Conservation (phyloP, 1,140 invertebrate genomes). For the Acromyrmex charruanus region DNA sequence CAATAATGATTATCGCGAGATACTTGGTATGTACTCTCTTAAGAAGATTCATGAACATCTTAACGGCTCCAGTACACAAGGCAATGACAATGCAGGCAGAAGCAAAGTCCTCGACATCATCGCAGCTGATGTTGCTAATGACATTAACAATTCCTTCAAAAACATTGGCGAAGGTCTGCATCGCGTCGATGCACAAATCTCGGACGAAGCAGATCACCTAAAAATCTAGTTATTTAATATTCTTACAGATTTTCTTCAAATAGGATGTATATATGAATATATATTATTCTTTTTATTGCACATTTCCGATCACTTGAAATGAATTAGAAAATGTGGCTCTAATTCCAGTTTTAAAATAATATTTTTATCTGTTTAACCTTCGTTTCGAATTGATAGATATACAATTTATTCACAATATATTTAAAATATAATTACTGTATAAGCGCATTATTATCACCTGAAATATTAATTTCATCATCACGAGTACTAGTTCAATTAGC, state of each 20-base stretch:
- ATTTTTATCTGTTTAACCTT: background rate
- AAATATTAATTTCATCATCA: slow-evolving; percentile 74
- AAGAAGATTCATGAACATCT: slow-evolving; percentile 67
- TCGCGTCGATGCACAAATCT: slow-evolving; percentile 78
- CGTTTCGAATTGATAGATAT: background rate
- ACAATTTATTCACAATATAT: background rate
- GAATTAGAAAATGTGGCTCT: background rate
- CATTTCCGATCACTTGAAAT: background rate
- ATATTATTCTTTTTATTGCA: background rate
- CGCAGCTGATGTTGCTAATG: slow-evolving; percentile 75
- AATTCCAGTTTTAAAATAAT: background rate
- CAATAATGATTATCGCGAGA: slow-evolving; percentile 15
- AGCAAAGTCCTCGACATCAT: slow-evolving; percentile 81
- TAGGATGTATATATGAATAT: background rate
- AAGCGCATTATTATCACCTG: slow-evolving; percentile 62
- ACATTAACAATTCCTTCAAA: slow-evolving; percentile 78
- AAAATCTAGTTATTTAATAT: slow-evolving; percentile 33
- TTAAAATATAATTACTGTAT: background rate
- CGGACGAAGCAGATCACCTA: slow-evolving; percentile 78
- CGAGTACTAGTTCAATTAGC: slow-evolving; percentile 77
- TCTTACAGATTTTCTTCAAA: background rate
- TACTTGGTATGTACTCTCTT: slow-evolving; percentile 67
- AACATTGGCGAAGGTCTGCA: slow-evolving; percentile 80
- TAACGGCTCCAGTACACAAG: slow-evolving; percentile 77
- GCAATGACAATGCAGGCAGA: slow-evolving; percentile 79